phyloP scores from a whole-genome alignment of 2,888 invertebrate species.

The Lasiommata megera region DNA sequence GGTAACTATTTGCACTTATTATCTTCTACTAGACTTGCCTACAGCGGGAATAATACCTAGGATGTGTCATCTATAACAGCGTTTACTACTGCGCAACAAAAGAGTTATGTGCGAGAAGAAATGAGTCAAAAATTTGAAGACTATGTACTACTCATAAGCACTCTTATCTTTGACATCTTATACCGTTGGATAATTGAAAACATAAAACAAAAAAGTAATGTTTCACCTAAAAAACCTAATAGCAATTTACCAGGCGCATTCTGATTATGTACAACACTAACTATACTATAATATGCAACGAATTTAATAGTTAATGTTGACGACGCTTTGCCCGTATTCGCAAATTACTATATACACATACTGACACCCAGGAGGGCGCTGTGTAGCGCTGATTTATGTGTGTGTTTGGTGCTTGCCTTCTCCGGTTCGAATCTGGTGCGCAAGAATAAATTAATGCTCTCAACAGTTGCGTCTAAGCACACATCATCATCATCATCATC shows the following conservation, averaged over 20 bases:
- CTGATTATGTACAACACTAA: slow-evolving; percentile 9
- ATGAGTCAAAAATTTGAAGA: too few species aligned
- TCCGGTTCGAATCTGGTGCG: slow-evolving; percentile 50
- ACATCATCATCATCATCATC: too few species aligned
- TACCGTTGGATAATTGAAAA: neutral
- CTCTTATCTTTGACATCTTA: too few species aligned
- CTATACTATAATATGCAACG: slow-evolving; percentile 78
- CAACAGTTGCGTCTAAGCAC: neutral
- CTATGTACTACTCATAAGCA: too few species aligned
- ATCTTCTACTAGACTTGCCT: too few species aligned
- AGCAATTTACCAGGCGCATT: neutral
- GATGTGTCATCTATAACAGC: too few species aligned
- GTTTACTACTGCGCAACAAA: too few species aligned
- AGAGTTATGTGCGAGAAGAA: too few species aligned
- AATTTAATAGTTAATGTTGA: slow-evolving; percentile 79
- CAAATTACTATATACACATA: slow-evolving; percentile 68
- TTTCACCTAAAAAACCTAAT: neutral
- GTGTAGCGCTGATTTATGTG: slow-evolving; percentile 70
- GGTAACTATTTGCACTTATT: too few species aligned
- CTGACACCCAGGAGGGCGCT: slow-evolving; percentile 65
- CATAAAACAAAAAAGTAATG: too few species aligned
- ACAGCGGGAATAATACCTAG: too few species aligned
- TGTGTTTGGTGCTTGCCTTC: slow-evolving; percentile 60
- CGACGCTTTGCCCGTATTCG: slow-evolving; percentile 65
- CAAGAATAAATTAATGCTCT: slow-evolving; percentile 43